A percentile compares a stretch with the other conserved stretches of the same genome.
Conservation (phyloP, 2,113 vertebrate genomes). For the western clawed frog (Xenopus tropicalis) region UCB_Xtro_10.0 CM004445.2:29598501-29599000, state of each 20-base stretch:
- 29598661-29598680: slow-evolving; percentile 24
- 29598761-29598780: slow-evolving; percentile 52
- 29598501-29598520: too few relatives aligned
- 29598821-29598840: slow-evolving; percentile 48
- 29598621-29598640: slow-evolving; percentile 26
- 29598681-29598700: slow-evolving; percentile 22
- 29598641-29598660: slow-evolving; percentile 25
- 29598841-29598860: slow-evolving; percentile 59
- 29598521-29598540: slow-evolving; percentile 15
- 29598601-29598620: slow-evolving; percentile 21
- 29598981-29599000: slow-evolving; percentile 39
- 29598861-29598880: slow-evolving; percentile 64
- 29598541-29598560: slow-evolving; percentile 11
- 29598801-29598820: slow-evolving; percentile 50
- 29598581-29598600: slow-evolving; percentile 10
- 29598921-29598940: slow-evolving; percentile 62
- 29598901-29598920: slow-evolving; percentile 64
- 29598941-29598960: slow-evolving; percentile 50
- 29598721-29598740: slow-evolving; percentile 7
- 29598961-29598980: slow-evolving; percentile 56
- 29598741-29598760: slow-evolving; percentile 39
- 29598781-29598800: slow-evolving; percentile 63
- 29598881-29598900: slow-evolving; percentile 63
- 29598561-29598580: slow-evolving; percentile 2
- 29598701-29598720: slow-evolving; percentile 28